Evolutionary conservation across 2,888 invertebrate genomes (phyloP), one percentile per base, ranked within the genome.

Genomic region (Vannuccia rotundouncinata): DNA sequence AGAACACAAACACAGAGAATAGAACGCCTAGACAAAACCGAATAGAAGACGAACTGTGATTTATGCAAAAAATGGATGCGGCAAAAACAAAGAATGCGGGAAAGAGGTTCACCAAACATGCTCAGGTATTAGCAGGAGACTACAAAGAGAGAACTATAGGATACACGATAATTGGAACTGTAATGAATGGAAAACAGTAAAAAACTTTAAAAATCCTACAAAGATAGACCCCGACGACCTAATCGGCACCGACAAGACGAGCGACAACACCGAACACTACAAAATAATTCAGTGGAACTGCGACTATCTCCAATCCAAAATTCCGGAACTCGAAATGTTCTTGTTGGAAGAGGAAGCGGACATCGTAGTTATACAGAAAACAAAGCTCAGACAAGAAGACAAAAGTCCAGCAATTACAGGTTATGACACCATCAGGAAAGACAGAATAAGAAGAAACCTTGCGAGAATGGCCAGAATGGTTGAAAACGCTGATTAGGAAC

Each of bases 381-480:
- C n/a, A 2, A 66, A 66, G 66, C 66, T 66, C 5, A 66, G 66
- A 66, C 66, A 66, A 66, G 66, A 66, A 66, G 25, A 66, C 66
- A 66, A 66, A 22, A n/a, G 17, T 27, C 66, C 66, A 13, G 66
- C 10, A 5, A 66, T 22, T 2, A 2, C 66, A 66, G 66, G 66
- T 13, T 66, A n/a, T 22, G 66, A 66, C 66, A 66, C 66, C 5
- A 66, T 66, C 25, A 66, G 66, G 25, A 66, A 66, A 22, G 66
- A 66, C 66, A 66, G 66, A 66, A n/a, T n/a, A n/a, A 66, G 66
- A n/a, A 66, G 66, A 22, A 66, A 66, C 66, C 66, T 66, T 5
- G 66, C 66, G 66, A 66, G 66, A 66, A 66, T 66, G 66, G 66
- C 66, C 66, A 66, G 66, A 66, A n/a, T n/a, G n/a, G n/a, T n/a